phyloP scores from a whole-genome alignment of 2,888 invertebrate genomes.

The Zhuqinia jingwanae region DNA sequence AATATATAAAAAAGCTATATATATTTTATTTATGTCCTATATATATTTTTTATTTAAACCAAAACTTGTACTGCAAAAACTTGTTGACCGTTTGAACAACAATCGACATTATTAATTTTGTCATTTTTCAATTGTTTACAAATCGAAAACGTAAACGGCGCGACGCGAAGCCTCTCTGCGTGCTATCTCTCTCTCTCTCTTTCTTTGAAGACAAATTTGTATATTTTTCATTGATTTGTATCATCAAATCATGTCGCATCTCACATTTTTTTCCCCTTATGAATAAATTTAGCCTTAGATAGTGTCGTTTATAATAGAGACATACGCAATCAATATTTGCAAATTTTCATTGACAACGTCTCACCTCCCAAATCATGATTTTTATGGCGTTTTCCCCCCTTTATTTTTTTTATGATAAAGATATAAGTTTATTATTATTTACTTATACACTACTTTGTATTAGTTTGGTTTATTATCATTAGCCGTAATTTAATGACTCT shows the following conservation, averaged over 20 bases:
- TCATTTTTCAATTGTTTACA: conserved; percentile 70
- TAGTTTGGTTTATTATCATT: conserved; percentile 50
- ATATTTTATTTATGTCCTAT: background rate
- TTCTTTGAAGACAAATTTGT: too few relatives aligned
- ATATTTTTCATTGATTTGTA: conserved; percentile 59
- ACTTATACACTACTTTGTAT: background rate
- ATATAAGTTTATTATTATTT: background rate
- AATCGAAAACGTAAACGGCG: conserved; percentile 31
- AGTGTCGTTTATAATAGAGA: background rate
- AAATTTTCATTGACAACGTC: conserved; percentile 43
- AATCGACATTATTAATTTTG: conserved; percentile 62
- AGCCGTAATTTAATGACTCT: conserved; percentile 54
- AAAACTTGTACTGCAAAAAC: conserved; percentile 48
- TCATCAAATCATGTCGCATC: conserved; percentile 46
- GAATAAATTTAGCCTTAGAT: too few relatives aligned
- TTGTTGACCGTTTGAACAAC: conserved; percentile 55
- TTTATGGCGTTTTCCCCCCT: conserved; percentile 38
- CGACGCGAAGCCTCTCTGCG: background rate
- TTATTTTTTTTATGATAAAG: conserved; percentile 10
- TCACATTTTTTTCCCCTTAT: too few relatives aligned
- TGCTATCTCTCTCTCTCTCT: too few relatives aligned
- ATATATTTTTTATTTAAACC: conserved; percentile 17
- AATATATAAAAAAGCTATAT: background rate
- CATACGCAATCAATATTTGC: conserved; percentile 12
- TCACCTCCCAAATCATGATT: conserved; percentile 43